These are phyloP conservation scores for Neotragus pygmaeus DNA, from an alignment of 2,113 vertebrate genomes.

Conservation along the genomic window DNA sequence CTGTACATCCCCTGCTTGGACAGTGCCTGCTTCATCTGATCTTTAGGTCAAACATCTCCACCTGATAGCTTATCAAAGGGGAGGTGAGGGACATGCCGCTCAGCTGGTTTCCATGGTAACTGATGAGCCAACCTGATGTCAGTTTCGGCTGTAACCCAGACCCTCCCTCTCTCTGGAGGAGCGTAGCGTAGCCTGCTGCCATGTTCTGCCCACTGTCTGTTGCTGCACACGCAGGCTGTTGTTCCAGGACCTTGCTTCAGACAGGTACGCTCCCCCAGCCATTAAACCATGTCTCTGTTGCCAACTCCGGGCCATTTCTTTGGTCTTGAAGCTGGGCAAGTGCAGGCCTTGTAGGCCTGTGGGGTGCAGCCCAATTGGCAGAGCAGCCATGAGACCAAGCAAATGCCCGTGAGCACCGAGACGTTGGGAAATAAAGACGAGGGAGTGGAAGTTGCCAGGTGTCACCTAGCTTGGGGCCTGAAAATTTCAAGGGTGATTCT, in stretches of 20 bases:
- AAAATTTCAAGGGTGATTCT: neutral
- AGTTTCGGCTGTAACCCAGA: neutral
- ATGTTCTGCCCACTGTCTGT: neutral
- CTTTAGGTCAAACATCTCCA: neutral
- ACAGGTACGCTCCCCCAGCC: neutral
- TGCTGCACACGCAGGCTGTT: neutral
- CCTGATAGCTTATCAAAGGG: neutral
- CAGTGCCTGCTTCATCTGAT: neutral
- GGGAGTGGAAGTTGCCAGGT: neutral
- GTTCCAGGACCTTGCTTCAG: neutral
- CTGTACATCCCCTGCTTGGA: neutral
- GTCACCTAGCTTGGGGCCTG: neutral
- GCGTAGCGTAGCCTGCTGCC: neutral
- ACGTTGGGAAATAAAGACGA: neutral
- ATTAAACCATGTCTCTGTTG: neutral
- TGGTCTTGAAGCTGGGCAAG: neutral
- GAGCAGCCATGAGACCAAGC: neutral
- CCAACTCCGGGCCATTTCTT: neutral
- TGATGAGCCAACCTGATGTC: neutral
- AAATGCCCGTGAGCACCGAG: neutral
- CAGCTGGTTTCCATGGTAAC: neutral
- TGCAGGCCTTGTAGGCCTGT: neutral
- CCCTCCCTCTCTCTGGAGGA: neutral
- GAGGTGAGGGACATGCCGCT: neutral
- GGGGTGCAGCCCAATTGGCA: neutral